Evolutionary conservation across 2,113 vertebrate species (phyloP), one percentile per base, ranked within the genome.

Genomic region (Ranitomeya imitator): DNA sequence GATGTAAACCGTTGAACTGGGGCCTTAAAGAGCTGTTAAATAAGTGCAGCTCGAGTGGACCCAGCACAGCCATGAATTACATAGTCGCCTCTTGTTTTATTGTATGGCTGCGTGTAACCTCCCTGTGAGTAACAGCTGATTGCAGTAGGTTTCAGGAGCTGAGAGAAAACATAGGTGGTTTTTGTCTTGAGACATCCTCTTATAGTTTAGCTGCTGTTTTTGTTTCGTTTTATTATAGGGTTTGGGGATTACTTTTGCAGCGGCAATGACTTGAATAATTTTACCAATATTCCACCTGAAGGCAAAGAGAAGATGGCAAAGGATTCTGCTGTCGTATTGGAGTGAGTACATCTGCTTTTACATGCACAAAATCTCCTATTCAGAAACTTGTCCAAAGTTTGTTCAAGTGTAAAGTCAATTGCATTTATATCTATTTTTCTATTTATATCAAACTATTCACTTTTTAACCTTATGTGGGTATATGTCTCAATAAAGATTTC

Each of bases 261-360:
- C 61, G 98, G 98, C 23, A 99, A 99, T 78, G 98, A 99, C 87
- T 94, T 99, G 85, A 95, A 82, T 88, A 98, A 97, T 93, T 97
- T 97, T 91, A 55, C 92, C 10, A 89, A 93, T 3, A 2, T 94
- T 67, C 88, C 91, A 0, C 85, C 93, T 0, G 90, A 82, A 2
- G 94, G 90, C 0, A 4, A 95, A 51, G 85, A 96, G 90, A 93
- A 94, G 90, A 89, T 92, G 93, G 94, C 95, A 26, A 90, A 90
- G 23, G 87, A 89, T 0, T 60, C 88, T 18, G 93, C 90, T 26
- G 78, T 89, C 0, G 73, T 96, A 85, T 93, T 99, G 52, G 95
- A 93, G 98, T 99, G 92, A 82, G 92, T 85, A 45, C 14, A 61
- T 71, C 3, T 18, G 54, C 45, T 63, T 82, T 61, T 52, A 7